Conservation (phyloP, 2,888 invertebrate genomes). For the Synanthedon vespiformis region DNA sequence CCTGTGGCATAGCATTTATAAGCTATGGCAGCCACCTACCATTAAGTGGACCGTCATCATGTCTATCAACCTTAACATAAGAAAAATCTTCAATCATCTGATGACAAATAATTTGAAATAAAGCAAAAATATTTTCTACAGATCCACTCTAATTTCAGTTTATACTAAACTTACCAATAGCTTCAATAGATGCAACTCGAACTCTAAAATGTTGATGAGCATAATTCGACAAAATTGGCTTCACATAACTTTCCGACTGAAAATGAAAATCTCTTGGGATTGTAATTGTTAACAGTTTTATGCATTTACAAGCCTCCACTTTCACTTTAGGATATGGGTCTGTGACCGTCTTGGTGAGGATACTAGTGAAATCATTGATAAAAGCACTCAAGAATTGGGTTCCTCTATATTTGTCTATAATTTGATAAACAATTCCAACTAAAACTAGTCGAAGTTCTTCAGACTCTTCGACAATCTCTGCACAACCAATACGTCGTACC, state of each 20-base stretch:
- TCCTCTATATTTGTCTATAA: conserved; percentile 75
- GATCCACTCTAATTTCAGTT: neutral
- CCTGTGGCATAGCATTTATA: too few species aligned
- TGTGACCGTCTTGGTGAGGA: conserved; percentile 77
- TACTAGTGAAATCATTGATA: conserved; percentile 80
- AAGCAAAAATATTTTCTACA: too few species aligned
- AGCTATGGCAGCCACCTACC: too few species aligned
- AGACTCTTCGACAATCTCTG: conserved; percentile 74
- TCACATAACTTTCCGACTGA: conserved; percentile 78
- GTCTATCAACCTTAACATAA: too few species aligned
- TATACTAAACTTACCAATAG: conserved; percentile 70
- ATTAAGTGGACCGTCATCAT: too few species aligned
- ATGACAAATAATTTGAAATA: too few species aligned
- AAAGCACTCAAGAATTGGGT: conserved; percentile 74
- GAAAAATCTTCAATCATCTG: too few species aligned
- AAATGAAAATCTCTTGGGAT: conserved; percentile 79
- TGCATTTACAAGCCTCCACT: conserved; percentile 79
- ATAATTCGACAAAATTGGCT: conserved; percentile 79
- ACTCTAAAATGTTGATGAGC: conserved; percentile 87
- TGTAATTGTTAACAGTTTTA: conserved; percentile 73
- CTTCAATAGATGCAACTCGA: conserved; percentile 78
- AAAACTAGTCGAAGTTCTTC: conserved; percentile 86
- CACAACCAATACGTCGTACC: conserved; percentile 80
- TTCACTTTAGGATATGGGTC: conserved; percentile 88
- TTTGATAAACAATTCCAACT: conserved; percentile 73